Evolutionary conservation across 2,888 invertebrate genomes (phyloP).

Genomic region (Cephus pygmeus): DNA sequence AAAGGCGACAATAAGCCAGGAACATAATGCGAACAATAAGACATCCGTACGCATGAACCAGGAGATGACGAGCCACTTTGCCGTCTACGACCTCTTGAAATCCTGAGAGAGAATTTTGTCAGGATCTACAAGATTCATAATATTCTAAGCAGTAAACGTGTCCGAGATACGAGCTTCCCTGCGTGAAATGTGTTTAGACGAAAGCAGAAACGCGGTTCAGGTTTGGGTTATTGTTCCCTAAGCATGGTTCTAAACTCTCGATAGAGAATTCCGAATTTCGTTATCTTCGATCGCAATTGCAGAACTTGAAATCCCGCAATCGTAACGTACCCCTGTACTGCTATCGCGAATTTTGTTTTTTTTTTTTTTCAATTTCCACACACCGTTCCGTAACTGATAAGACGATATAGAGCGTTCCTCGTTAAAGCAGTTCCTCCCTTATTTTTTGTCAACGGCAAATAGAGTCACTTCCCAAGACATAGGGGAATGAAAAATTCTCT

Average conservation of each 20-base stretch:
- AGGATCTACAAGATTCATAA: not conserved
- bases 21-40: slow-evolving; percentile 5
- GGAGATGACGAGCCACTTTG: not conserved
- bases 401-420: not conserved
- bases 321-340: not conserved
- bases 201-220: not conserved
- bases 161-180: slow-evolving; percentile 8
- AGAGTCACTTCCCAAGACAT: not conserved
- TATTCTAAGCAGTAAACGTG: not conserved
- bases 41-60: slow-evolving; percentile 2
- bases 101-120: slow-evolving; percentile 18
- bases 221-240: not conserved
- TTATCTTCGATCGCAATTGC: not conserved
- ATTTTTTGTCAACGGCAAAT: not conserved
- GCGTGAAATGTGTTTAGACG: not conserved
- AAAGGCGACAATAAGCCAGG: not conserved
- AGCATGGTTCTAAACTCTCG: not conserved
- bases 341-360: not conserved
- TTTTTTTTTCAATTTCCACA: not conserved
- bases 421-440: slow-evolving; percentile 1
- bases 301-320: not conserved
- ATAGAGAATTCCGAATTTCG: not conserved
- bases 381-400: not conserved
- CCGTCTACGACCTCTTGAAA: not conserved
- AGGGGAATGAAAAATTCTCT: not conserved